Base-by-base conservation (phyloP, 2,113 vertebrate genomes). In the Sceloporus tristichus region DNA sequence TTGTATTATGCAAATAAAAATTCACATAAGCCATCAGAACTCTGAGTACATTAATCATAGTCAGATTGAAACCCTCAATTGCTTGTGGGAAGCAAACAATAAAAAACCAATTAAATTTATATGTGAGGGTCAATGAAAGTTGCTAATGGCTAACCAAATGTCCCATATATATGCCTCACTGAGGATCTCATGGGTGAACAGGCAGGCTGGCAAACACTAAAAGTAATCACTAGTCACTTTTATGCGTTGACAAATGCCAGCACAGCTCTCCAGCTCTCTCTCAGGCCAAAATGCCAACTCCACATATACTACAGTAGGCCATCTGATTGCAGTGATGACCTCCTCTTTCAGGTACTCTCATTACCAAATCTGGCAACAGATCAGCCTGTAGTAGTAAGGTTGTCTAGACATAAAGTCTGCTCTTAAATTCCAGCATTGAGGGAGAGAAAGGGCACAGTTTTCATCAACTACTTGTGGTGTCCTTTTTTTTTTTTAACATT, bases 1-100 rank as follows among this genome's bases (percentile, higher is more conserved):
- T 83, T 82, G 56, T 65, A 66, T 90, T 66, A 66, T 77, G 11
- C 29, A 80, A 81, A 54, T 76, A 87, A 83, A 87, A 85, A 8
- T 66, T 66, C 48, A 70, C 68, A 42, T 34, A 29, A 73, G 25
- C 73, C 71, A 73, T 18, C 68, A 5, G 29, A 84, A 34, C 29
- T 27, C n/a, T 62, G 59, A 42, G 71, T 77, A 86, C 78, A 66
- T 78, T 34, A 86, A 23, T 59, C 38, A 73, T 40, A 81, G 56
- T 85, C 34, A 34, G 54, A 40, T 19, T 74, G 65, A 70, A 27
- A 82, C 48, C 56, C 48, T 76, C 56, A 82, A 48, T 16, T 7
- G 48, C 25, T 83, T 89, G 48, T 4, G 71, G 48, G 85, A 88
- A 82, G 18, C 11, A n/a, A 74, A 75, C 56, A 9, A 10, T 53